Percentiles rank a stretch among this genome's conserved stretches.
phyloP scores from a whole-genome alignment of 2,113 vertebrate species.

The Ceuthmochares aereus region DNA sequence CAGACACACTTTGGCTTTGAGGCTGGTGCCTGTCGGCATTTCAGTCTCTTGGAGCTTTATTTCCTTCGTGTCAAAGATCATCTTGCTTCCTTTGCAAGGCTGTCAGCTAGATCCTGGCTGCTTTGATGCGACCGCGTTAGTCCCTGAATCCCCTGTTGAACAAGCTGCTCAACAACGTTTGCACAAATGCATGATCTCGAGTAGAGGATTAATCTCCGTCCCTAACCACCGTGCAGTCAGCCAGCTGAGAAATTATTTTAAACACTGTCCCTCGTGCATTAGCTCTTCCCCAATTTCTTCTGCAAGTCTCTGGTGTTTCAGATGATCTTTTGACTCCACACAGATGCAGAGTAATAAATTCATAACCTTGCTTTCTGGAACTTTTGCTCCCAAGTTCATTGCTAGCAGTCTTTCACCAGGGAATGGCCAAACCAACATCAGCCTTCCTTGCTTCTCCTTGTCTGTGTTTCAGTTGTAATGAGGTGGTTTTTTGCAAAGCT shows the following conservation, averaged over 20 bases:
- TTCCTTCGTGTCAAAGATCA: constrained; percentile 57
- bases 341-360: constrained; percentile 20
- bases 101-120: constrained; percentile 44
- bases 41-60: constrained; percentile 38
- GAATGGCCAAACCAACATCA: neutral
- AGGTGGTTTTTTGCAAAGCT: neutral
- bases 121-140: neutral
- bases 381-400: constrained; percentile 12
- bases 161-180: constrained; percentile 48
- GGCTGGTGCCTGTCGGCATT: constrained; percentile 40
- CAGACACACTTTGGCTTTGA: neutral
- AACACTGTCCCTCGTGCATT: neutral
- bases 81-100: constrained; percentile 47
- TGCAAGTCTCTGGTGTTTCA: constrained; percentile 11
- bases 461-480: neutral
- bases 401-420: neutral
- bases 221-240: constrained; percentile 11
- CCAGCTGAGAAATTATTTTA: constrained; percentile 49
- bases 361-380: constrained; percentile 2
- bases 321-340: neutral
- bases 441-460: neutral
- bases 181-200: constrained; percentile 27
- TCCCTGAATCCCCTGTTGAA: constrained; percentile 3
- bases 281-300: constrained; percentile 25
- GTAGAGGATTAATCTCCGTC: constrained; percentile 38